phyloP scores from a whole-genome alignment of 2,113 vertebrate genomes.

The Chrysochloris asiatica region DNA sequence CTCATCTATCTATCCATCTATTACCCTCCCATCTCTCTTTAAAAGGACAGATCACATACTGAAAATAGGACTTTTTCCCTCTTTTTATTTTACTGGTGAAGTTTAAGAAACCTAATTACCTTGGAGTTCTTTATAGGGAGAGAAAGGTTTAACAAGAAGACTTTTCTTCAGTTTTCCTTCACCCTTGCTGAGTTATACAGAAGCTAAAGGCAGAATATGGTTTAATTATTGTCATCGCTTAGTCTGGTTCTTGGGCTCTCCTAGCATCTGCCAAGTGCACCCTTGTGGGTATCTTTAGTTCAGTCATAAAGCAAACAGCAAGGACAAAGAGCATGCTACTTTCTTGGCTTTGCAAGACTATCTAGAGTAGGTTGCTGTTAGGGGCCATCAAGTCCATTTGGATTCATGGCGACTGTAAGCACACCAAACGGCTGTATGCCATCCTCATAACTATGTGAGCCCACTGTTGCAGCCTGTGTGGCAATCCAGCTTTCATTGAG shows the following conservation, averaged over 20 bases:
- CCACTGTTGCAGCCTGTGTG: too few relatives aligned
- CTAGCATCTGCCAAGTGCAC: not conserved
- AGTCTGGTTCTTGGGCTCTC: not conserved
- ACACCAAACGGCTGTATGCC: too few relatives aligned
- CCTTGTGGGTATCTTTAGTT: not conserved
- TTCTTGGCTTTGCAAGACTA: not conserved
- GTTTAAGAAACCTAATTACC: constrained; percentile 62
- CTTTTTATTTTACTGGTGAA: constrained; percentile 22
- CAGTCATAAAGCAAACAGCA: not conserved
- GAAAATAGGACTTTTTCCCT: constrained; percentile 10
- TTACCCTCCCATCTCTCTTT: constrained; percentile 35
- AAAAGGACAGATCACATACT: constrained; percentile 50
- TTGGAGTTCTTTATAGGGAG: not conserved
- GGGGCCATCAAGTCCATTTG: too few relatives aligned
- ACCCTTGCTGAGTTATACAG: not conserved
- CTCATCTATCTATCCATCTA: constrained; percentile 36
- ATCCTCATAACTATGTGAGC: too few relatives aligned
- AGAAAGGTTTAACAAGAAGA: not conserved
- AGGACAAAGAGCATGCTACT: not conserved
- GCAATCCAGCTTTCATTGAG: too few relatives aligned
- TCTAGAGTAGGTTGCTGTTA: not conserved
- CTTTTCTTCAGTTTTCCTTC: not conserved
- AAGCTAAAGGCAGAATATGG: not conserved
- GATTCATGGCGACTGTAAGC: too few relatives aligned
- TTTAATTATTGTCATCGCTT: not conserved